Percentiles rank a stretch among this genome's conserved stretches.
Conservation (phyloP, 2,113 vertebrate genomes). For the Chauna torquata region DNA sequence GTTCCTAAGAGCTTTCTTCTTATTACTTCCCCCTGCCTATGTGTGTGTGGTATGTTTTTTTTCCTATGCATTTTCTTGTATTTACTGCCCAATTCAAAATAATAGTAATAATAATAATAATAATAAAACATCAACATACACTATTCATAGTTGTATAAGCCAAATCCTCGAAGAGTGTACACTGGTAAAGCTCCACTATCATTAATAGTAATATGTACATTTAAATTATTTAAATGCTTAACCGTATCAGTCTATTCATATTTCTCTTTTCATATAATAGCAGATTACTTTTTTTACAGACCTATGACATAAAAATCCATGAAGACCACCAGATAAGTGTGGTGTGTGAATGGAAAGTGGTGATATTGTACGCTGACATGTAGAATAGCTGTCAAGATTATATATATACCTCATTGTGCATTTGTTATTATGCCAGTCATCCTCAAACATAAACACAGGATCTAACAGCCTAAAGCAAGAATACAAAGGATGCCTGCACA, state of each 20-base stretch:
- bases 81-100: not conserved
- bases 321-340: not conserved
- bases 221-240: not conserved
- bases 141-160: not conserved
- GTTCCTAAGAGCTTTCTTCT: not conserved
- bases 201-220: not conserved
- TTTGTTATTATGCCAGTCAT: not conserved
- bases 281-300: not conserved
- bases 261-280: not conserved
- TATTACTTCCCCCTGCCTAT: not conserved
- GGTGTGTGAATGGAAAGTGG: not conserved
- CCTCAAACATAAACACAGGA: not conserved
- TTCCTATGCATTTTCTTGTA: not conserved
- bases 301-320: not conserved
- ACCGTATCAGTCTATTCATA: not conserved
- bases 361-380: not conserved
- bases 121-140: not conserved
- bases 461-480: not conserved
- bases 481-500: not conserved
- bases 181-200: not conserved
- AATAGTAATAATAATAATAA: not conserved
- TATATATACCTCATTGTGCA: not conserved
- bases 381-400: not conserved
- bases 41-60: not conserved
- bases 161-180: not conserved